Conservation (phyloP, 1,140 invertebrate species). For the Adoxophyes honmai region DNA sequence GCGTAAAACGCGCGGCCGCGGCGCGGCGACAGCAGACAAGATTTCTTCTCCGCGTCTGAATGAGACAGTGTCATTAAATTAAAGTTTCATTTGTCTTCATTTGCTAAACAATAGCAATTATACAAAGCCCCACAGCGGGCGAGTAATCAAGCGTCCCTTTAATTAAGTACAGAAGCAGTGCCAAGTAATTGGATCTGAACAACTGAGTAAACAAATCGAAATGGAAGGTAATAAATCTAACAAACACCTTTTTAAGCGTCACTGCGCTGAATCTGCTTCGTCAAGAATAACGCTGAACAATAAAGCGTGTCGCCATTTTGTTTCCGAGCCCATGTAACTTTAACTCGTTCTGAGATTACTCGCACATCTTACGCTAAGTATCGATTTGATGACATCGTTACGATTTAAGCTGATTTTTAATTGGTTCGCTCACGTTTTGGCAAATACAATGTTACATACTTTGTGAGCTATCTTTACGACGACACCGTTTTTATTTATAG, state of each 20-base stretch:
- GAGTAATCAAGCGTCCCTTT: slow-evolving; percentile 76
- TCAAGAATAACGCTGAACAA: slow-evolving; percentile 50
- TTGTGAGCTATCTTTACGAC: no score
- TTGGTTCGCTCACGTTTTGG: no score
- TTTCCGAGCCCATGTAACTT: not conserved
- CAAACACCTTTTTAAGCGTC: slow-evolving; percentile 70
- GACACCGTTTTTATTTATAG: no score
- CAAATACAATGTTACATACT: no score
- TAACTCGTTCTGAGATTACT: not conserved
- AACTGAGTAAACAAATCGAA: slow-evolving; percentile 76
- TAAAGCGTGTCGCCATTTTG: slow-evolving; percentile 24
- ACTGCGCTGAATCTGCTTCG: slow-evolving; percentile 43
- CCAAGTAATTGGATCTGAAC: slow-evolving; percentile 77
- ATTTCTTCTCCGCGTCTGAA: slow-evolving; percentile 65
- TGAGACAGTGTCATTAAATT: slow-evolving; percentile 75
- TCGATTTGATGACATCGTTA: no score
- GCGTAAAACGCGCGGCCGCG: slow-evolving; percentile 28
- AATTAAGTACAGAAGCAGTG: slow-evolving; percentile 77
- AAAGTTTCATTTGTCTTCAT: slow-evolving; percentile 77
- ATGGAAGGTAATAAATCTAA: slow-evolving; percentile 73
- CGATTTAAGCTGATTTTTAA: no score
- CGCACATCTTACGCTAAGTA: no score
- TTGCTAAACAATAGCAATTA: slow-evolving; percentile 77
- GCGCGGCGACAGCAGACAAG: slow-evolving; percentile 41
- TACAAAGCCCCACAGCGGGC: slow-evolving; percentile 74